Percentiles rank a stretch among this genome's conserved stretches.
Conservation (phyloP, 2,797 vertebrate species). For the Ctenosaura bakeri region DNA sequence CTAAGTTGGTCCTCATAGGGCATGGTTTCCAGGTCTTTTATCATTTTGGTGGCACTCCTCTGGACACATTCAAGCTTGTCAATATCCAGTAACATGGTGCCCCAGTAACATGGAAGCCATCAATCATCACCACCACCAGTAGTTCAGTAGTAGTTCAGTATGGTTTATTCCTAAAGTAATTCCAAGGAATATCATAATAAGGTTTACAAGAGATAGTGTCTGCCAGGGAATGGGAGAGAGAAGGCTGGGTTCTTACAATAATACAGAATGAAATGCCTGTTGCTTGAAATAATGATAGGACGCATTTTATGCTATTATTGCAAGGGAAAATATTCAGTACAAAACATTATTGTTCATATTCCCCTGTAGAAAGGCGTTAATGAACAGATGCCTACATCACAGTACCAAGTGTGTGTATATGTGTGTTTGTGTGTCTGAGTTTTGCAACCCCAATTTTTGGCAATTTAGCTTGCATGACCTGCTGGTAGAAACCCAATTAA, state of each 20-base stretch:
- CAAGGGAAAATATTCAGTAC: background rate
- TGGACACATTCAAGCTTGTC: too few species aligned
- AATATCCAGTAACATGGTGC: too few species aligned
- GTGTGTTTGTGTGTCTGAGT: background rate
- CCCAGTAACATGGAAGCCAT: background rate
- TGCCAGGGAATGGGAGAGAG: background rate
- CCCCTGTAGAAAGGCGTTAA: background rate
- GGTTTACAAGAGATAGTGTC: background rate
- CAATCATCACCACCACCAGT: background rate
- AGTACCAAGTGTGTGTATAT: background rate
- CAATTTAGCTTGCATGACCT: background rate
- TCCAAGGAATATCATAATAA: background rate
- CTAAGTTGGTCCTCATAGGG: too few species aligned
- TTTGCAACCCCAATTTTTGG: background rate
- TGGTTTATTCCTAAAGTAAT: background rate
- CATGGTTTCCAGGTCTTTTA: too few species aligned
- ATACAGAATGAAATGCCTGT: slow-evolving; percentile 30
- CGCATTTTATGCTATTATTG: background rate
- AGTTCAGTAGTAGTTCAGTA: background rate
- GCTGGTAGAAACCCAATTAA: background rate
- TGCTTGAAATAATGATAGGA: background rate
- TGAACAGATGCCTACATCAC: background rate
- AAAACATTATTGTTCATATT: background rate
- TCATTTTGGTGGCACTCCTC: too few species aligned
- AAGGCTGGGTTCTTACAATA: background rate